phyloP scores from a whole-genome alignment of 2,888 invertebrate genomes.

The Proisotoma minuta region DNA sequence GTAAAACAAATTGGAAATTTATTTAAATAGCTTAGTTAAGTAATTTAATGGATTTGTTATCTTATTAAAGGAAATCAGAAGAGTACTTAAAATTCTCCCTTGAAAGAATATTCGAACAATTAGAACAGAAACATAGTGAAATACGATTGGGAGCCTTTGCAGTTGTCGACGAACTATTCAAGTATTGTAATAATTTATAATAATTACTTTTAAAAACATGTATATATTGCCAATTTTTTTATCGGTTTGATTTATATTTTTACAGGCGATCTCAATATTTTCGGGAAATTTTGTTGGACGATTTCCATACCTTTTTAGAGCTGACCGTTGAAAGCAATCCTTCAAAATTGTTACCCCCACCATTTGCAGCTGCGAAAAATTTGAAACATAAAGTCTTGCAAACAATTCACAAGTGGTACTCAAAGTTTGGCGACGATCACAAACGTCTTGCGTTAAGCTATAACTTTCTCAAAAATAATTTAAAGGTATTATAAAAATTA shows the following conservation, averaged over 20 bases:
- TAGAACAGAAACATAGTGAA: constrained; percentile 56
- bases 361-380: constrained; percentile 52
- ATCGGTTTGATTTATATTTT: constrained; percentile 2
- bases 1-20: constrained; percentile 15
- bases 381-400: constrained; percentile 53
- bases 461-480: constrained; percentile 49
- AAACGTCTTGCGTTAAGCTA: constrained; percentile 53
- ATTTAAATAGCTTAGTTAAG: neutral
- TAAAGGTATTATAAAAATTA: constrained; percentile 37
- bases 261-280: constrained; percentile 54
- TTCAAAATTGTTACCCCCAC: constrained; percentile 54
- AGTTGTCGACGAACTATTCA: constrained; percentile 55
- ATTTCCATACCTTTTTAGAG: constrained; percentile 54
- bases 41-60: constrained; percentile 7
- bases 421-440: constrained; percentile 53
- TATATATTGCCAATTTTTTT: neutral
- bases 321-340: constrained; percentile 53
- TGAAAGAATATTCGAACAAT: constrained; percentile 52
- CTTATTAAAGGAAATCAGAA: constrained; percentile 50
- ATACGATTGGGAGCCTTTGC: constrained; percentile 55
- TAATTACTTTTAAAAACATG: neutral
- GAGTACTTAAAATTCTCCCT: constrained; percentile 53
- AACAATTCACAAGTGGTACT: constrained; percentile 55
- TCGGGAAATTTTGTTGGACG: constrained; percentile 53
- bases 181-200: constrained; percentile 47